A percentile compares a stretch with the other conserved stretches of the same genome.
Conservation (phyloP, 1,140 invertebrate species). For the Monomorium pharaonis region DNA sequence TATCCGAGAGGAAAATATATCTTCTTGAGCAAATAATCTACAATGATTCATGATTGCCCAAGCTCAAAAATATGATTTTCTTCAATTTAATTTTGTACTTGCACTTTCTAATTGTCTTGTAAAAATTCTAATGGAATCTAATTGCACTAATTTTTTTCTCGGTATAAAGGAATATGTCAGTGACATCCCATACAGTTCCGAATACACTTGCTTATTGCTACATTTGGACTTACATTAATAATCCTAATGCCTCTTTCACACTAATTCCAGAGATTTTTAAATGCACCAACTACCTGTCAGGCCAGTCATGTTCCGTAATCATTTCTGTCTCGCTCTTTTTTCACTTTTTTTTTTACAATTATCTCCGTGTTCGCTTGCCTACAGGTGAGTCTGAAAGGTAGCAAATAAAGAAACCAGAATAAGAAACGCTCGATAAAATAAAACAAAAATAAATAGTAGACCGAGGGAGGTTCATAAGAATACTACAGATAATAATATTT, state of each 20-base stretch:
- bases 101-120: not conserved
- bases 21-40: not conserved
- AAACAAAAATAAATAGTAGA: constrained; percentile 70
- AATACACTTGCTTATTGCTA: constrained; percentile 60
- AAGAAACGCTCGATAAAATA: constrained; percentile 72
- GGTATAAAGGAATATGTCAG: constrained; percentile 17
- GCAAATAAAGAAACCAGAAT: constrained; percentile 79
- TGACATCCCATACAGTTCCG: constrained; percentile 35
- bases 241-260: constrained; percentile 63
- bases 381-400: constrained; percentile 83
- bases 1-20: constrained; percentile 35
- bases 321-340: constrained; percentile 58
- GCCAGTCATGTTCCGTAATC: constrained; percentile 67
- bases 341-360: constrained; percentile 63
- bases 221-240: constrained; percentile 65
- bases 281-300: constrained; percentile 64
- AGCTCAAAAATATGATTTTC: not conserved
- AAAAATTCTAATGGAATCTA: constrained; percentile 28
- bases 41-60: not conserved
- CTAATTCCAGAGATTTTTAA: constrained; percentile 70
- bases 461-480: constrained; percentile 61
- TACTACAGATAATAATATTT: constrained; percentile 36
- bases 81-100: constrained; percentile 18
- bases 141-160: constrained; percentile 18
- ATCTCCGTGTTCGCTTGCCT: constrained; percentile 67